Base-by-base conservation (phyloP, 2,797 vertebrate species). In the Pipistrellus pygmaeus region DNA sequence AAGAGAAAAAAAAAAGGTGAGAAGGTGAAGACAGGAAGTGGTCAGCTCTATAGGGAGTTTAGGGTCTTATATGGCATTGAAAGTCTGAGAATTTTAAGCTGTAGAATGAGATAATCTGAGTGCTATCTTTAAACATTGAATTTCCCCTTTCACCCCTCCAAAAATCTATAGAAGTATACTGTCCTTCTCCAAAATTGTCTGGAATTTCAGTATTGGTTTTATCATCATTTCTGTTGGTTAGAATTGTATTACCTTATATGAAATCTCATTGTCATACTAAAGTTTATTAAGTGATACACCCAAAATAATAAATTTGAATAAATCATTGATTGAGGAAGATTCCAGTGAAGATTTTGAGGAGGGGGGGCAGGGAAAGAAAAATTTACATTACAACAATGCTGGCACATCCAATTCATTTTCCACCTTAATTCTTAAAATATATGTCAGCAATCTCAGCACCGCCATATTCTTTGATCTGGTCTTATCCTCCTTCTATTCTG, bases 41-140 rank as follows among this genome's bases (percentile, higher is more conserved):
- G 9, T 30, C 25, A 68, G 9, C 3, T 85, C 14, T 62, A 3
- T 25, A 55, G 30, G n/a, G 18, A 38, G 6, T 82, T 41, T 41
- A 4, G 1, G 11, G 6, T 2, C 10, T 23, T 53, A 8, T 7
- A 23, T 4, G 12, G 7, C 18, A 35, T 6, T 12, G 38, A 9
- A 57, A 32, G 32, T 55, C 53, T 72, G 62, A 62, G 14, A 55
- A 6, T 60, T 38, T 18, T 6, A n/a, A 53, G 27, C 17, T 80
- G 13, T 44, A 75, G 12, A 14, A 21, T 23, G 27, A 68, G 27
- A 71, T 5, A 10, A 69, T 32, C 23, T 60, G 17, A 64, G 5
- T 0, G 27, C 18, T 17, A 2, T 4, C 14, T 83, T 80, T 71
- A 23, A 66, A 64, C 41, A 30, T 3, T n/a, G 3, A 14, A 44